Percentiles rank a stretch among this genome's conserved stretches.
phyloP scores from a whole-genome alignment of 2,113 vertebrate genomes.

The Pituophis catenifer region DNA sequence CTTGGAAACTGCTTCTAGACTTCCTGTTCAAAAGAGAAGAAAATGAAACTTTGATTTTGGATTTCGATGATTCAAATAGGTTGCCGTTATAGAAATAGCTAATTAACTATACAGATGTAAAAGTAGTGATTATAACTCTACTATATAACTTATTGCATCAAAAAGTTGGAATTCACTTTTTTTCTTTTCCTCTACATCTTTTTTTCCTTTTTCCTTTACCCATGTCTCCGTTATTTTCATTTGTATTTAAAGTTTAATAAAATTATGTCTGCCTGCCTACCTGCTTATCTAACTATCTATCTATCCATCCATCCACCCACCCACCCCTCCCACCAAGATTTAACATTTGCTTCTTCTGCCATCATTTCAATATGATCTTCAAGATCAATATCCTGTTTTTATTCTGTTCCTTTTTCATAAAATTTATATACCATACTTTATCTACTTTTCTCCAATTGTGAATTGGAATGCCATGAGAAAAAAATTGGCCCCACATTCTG shows the following conservation, averaged over 20 bases:
- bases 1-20: not conserved
- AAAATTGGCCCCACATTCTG: not conserved
- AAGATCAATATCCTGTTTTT: not conserved
- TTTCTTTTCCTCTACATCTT: not conserved
- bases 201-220: not conserved
- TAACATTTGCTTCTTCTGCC: not conserved
- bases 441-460: not conserved
- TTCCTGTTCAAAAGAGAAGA: not conserved
- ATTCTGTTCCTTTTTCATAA: not conserved
- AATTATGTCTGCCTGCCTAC: not conserved
- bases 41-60: not conserved
- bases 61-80: not conserved
- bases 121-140: not conserved
- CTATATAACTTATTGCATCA: not conserved
- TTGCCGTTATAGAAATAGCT: not conserved
- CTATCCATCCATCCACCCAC: too few species aligned
- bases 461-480: not conserved
- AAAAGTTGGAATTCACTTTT: not conserved
- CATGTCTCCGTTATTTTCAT: not conserved
- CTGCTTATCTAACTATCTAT: too few species aligned
- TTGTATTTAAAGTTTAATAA: not conserved
- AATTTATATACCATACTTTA: not conserved
- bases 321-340: not conserved
- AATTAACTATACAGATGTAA: not conserved
- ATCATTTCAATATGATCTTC: not conserved